Evolutionary conservation across 2,888 invertebrate genomes (phyloP).

Genomic region (Trichogramma evanescens): DNA sequence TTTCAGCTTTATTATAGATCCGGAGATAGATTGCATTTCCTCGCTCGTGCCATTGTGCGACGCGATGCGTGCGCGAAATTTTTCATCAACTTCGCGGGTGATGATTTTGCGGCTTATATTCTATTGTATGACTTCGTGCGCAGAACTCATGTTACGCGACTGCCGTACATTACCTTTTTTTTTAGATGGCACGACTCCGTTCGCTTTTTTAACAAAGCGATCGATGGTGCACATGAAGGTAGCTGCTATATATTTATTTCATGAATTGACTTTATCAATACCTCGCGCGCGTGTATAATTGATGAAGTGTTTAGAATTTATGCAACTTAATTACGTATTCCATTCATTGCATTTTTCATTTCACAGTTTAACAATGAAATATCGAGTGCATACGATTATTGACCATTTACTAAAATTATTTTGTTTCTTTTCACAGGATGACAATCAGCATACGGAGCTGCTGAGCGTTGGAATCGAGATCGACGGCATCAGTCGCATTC

Average conservation of each 20-base stretch:
- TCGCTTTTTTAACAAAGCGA: too few relatives aligned
- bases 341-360: background rate
- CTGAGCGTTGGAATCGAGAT: slow-evolving; percentile 61
- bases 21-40: too few relatives aligned
- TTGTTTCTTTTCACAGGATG: slow-evolving; percentile 42
- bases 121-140: too few relatives aligned
- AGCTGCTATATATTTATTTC: background rate
- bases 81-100: too few relatives aligned
- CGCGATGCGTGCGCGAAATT: too few relatives aligned
- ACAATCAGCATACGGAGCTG: slow-evolving; percentile 50
- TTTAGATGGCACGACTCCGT: too few relatives aligned
- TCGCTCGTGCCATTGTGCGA: too few relatives aligned
- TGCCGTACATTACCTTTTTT: too few relatives aligned
- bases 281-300: background rate
- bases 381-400: background rate
- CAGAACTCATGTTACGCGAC: too few relatives aligned
- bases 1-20: too few relatives aligned
- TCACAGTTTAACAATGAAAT: background rate
- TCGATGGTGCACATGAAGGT: too few relatives aligned
- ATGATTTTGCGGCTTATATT: too few relatives aligned
- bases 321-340: background rate
- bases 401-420: background rate
- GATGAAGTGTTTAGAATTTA: background rate
- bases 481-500: slow-evolving; percentile 59
- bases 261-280: background rate